Conservation (phyloP, 37 sponge, comb jelly and placozoan genomes). For the Oopsacas minuta region DNA sequence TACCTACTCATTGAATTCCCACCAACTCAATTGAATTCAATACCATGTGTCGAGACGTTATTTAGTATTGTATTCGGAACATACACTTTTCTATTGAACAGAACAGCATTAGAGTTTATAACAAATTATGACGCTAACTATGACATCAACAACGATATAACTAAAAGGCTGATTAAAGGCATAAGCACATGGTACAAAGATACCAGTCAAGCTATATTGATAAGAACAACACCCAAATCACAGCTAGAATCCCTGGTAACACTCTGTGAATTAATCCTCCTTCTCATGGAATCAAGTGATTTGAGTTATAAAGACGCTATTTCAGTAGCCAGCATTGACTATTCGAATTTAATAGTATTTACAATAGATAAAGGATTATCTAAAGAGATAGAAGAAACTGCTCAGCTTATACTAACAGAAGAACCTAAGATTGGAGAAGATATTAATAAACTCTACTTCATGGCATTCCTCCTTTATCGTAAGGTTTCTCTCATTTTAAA, state of each 20-base stretch:
- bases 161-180: not conserved
- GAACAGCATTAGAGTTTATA: not conserved
- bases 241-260: not conserved
- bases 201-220: not conserved
- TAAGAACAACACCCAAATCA: not conserved
- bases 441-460: not conserved
- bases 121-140: too few relatives aligned
- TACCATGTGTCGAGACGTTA: not conserved
- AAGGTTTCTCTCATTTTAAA: not conserved
- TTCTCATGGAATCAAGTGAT: not conserved
- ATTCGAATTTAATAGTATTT: not conserved
- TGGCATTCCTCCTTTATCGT: not conserved
- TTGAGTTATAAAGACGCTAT: not conserved
- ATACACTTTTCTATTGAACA: not conserved
- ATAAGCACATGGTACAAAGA: not conserved
- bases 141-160: not conserved
- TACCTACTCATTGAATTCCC: not conserved
- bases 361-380: not conserved
- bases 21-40: not conserved
- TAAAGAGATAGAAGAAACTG: not conserved
- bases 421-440: not conserved
- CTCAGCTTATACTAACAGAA: not conserved
- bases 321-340: not conserved
- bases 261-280: not conserved
- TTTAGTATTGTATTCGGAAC: not conserved